phyloP scores from a whole-genome alignment of 2,888 invertebrate genomes.

The Thalpophila matura region DNA sequence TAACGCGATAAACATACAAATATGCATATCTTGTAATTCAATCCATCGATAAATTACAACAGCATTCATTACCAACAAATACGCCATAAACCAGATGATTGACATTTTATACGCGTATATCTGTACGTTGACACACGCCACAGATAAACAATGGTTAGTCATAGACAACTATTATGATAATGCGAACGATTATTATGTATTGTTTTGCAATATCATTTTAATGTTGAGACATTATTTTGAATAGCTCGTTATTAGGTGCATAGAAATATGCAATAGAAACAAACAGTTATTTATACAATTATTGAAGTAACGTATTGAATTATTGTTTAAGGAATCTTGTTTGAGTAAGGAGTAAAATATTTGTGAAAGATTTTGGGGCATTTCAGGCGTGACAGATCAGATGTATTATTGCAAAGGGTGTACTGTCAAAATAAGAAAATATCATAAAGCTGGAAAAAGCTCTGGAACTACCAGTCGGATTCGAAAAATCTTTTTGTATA shows the following conservation, averaged over 20 bases:
- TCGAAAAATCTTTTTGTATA: no score
- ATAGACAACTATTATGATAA: conserved; percentile 58
- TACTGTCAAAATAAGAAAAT: not conserved
- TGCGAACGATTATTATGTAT: conserved; percentile 44
- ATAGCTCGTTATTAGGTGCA: conserved; percentile 24
- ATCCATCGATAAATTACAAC: conserved; percentile 27
- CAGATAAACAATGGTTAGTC: conserved; percentile 56
- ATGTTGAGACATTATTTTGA: conserved; percentile 43
- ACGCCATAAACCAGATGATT: conserved; percentile 55
- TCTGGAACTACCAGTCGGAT: no score
- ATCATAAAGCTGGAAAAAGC: no score
- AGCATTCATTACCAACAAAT: conserved; percentile 19
- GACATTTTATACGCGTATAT: conserved; percentile 48
- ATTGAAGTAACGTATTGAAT: conserved; percentile 7
- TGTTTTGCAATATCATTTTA: conserved; percentile 46
- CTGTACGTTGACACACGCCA: conserved; percentile 33
- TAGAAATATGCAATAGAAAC: conserved; percentile 2
- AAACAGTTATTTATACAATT: no score
- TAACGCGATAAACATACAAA: not conserved
- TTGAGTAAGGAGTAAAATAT: conserved; percentile 2
- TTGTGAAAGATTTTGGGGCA: not conserved
- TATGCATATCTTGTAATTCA: conserved; percentile 34
- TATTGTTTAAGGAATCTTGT: conserved; percentile 10
- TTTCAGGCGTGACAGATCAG: not conserved
- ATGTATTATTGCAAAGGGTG: no score